Evolutionary conservation across 1,140 invertebrate species (phyloP).

Genomic region (Mycetomoellerius zeteki): DNA sequence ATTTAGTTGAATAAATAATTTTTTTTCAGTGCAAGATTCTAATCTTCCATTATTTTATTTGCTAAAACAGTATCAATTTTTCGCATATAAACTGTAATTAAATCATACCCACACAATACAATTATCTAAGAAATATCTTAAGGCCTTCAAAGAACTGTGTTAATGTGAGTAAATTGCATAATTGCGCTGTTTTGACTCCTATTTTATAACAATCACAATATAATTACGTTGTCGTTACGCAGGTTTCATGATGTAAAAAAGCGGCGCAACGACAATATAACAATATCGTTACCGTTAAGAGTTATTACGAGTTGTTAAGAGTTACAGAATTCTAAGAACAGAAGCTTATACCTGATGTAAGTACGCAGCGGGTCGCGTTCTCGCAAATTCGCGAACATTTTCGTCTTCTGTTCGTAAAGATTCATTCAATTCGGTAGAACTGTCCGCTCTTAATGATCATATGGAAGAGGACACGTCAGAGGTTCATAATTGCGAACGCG

Average conservation of each 20-base stretch:
- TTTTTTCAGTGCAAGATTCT: background rate
- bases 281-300: no score
- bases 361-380: background rate
- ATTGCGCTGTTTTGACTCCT: background rate
- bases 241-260: no score
- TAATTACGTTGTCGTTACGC: no score
- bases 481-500: background rate
- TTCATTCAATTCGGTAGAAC: background rate
- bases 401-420: background rate
- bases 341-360: background rate
- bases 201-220: no score
- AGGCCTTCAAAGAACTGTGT: no score
- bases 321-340: no score
- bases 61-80: slow-evolving; percentile 8
- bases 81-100: slow-evolving; percentile 15
- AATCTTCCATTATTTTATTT: background rate
- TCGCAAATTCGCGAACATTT: background rate
- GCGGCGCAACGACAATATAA: no score
- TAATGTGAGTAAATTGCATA: background rate
- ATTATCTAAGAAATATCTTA: no score
- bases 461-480: background rate
- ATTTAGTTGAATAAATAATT: no score
- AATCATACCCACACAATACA: background rate
- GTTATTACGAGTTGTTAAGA: no score
- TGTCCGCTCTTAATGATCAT: background rate